These are phyloP conservation scores for Aratinga solstitialis DNA, from an alignment of 2,797 vertebrate genomes.

Conservation along the genomic window DNA sequence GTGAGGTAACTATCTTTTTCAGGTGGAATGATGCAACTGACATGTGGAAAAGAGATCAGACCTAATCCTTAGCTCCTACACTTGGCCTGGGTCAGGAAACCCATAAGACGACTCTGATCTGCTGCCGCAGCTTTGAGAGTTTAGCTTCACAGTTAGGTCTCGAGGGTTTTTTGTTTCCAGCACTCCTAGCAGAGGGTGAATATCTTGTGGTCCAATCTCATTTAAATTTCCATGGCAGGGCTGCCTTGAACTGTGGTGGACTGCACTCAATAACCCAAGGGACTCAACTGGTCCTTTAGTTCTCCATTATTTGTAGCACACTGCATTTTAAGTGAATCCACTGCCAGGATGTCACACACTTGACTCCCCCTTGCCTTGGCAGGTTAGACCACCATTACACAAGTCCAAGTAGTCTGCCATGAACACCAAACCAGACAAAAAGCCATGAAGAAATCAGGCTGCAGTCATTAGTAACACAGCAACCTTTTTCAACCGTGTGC, in stretches of 20 bases:
- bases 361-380: background rate
- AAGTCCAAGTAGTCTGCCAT: accelerated
- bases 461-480: background rate
- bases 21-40: background rate
- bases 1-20: background rate
- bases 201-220: background rate
- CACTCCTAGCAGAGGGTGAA: background rate
- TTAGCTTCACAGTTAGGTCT: background rate
- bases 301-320: background rate
- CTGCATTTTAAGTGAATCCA: background rate
- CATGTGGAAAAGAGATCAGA: background rate
- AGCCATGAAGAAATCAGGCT: background rate
- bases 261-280: background rate
- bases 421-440: background rate
- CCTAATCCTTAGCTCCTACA: background rate
- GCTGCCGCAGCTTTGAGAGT: background rate
- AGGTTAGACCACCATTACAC: background rate
- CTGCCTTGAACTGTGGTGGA: background rate
- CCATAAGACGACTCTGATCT: background rate
- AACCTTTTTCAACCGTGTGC: background rate
- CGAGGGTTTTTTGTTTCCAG: background rate
- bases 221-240: background rate
- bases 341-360: background rate
- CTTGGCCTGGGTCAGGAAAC: background rate
- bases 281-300: background rate